Evolutionary conservation across 2,113 vertebrate species (phyloP).

Genomic region (Lycaon pictus): DNA sequence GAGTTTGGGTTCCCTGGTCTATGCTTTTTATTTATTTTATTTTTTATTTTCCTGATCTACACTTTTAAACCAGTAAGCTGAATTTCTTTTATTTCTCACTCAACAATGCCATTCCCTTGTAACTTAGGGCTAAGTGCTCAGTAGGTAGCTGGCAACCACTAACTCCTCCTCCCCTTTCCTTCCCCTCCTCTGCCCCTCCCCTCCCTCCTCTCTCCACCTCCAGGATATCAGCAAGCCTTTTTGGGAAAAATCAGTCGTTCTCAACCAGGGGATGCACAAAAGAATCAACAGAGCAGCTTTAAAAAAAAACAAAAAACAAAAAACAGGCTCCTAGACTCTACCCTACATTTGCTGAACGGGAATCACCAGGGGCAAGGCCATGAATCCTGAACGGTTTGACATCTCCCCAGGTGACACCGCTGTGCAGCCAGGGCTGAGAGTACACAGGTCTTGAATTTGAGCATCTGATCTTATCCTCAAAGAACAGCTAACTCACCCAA

Average conservation of each 20-base stretch:
- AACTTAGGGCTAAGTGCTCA: background rate
- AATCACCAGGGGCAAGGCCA: background rate
- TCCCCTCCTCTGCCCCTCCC: background rate
- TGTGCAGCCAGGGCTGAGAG: background rate
- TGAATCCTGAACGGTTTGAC: background rate
- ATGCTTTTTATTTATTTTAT: background rate
- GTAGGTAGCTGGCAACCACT: background rate
- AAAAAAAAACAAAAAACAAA: background rate
- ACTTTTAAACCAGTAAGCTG: background rate
- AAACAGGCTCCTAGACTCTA: background rate
- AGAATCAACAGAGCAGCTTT: background rate
- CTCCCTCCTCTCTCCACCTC: background rate
- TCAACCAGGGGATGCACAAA: background rate
- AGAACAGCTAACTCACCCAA: background rate
- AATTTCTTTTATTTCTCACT: background rate
- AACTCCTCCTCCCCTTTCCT: background rate
- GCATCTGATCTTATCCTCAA: background rate
- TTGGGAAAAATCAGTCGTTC: conserved; percentile 12
- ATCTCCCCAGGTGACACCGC: background rate
- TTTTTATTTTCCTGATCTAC: background rate
- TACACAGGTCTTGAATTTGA: background rate
- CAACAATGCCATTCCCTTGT: background rate
- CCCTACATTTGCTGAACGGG: background rate
- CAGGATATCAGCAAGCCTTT: background rate
- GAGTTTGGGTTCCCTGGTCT: background rate